Percentiles rank a stretch among this genome's conserved stretches.
Conservation (phyloP, 2,888 invertebrate species). For the Euzetes globulus region DNA sequence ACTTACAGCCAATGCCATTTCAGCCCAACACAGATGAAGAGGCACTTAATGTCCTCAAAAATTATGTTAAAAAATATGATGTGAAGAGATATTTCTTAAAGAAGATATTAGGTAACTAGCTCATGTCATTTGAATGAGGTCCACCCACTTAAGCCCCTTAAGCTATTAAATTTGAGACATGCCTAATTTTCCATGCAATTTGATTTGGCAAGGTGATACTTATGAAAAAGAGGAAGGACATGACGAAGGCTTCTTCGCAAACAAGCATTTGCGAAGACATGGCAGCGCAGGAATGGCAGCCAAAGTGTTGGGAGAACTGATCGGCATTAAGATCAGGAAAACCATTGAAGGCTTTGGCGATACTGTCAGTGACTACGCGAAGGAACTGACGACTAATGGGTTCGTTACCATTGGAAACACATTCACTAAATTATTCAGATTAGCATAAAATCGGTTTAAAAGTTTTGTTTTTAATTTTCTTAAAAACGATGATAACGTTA, state of each 20-base stretch:
- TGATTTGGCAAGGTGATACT: conserved; percentile 12
- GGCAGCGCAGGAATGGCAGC: conserved; percentile 32
- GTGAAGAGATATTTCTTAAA: conserved; percentile 30
- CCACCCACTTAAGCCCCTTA: too few species aligned
- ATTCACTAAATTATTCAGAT: conserved; percentile 14
- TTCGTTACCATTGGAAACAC: conserved; percentile 28
- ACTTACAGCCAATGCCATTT: not conserved
- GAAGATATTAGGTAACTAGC: conserved; percentile 30
- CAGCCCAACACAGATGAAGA: not conserved
- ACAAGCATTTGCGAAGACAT: conserved; percentile 32
- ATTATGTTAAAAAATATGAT: conserved; percentile 29
- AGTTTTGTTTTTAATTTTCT: not conserved
- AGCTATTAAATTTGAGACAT: too few species aligned
- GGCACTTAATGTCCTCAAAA: not conserved
- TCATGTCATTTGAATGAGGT: too few species aligned
- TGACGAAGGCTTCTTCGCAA: conserved; percentile 31
- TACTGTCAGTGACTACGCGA: conserved; percentile 33
- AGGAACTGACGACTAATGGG: conserved; percentile 27
- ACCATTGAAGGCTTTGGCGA: conserved; percentile 32
- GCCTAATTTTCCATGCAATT: not conserved
- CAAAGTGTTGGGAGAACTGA: conserved; percentile 34
- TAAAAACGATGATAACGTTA: too few species aligned
- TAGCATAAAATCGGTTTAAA: not conserved
- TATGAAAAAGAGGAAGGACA: conserved; percentile 28
- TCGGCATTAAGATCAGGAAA: conserved; percentile 33